phyloP scores from a whole-genome alignment of 64 coral and sea anemone species.

The Anthopleura sola region DNA sequence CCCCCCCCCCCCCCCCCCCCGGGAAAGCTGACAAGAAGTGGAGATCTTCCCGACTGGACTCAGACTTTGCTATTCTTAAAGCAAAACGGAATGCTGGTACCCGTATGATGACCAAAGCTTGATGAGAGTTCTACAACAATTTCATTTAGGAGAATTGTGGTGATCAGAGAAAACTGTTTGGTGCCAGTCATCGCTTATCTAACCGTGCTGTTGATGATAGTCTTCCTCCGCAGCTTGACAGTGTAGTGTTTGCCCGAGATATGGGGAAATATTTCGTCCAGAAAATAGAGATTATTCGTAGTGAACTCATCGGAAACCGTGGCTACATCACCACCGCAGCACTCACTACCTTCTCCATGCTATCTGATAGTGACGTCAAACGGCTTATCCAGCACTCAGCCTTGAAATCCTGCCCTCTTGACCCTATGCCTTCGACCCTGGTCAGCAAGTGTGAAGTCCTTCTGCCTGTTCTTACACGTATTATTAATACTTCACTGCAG shows the following conservation, averaged over 20 bases:
- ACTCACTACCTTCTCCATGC: too few species aligned
- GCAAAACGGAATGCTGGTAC: slow-evolving; percentile 3
- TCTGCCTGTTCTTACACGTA: too few species aligned
- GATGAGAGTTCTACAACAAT: slow-evolving; percentile 3
- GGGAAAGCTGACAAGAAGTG: slow-evolving; percentile 32
- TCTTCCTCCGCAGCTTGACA: slow-evolving; percentile 20
- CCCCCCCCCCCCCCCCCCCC: too few species aligned
- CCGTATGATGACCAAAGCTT: slow-evolving; percentile 7
- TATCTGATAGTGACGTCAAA: too few species aligned
- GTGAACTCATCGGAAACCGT: too few species aligned
- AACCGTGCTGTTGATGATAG: neutral
- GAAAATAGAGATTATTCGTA: too few species aligned
- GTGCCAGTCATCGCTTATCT: slow-evolving; percentile 19
- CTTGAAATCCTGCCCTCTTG: too few species aligned
- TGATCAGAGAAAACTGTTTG: slow-evolving; percentile 30
- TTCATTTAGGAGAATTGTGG: slow-evolving; percentile 23
- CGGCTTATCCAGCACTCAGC: too few species aligned
- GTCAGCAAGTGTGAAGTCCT: too few species aligned
- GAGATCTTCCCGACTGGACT: neutral
- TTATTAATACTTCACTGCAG: too few species aligned
- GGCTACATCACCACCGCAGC: too few species aligned
- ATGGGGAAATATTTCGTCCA: slow-evolving; percentile 17
- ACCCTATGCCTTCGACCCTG: too few species aligned
- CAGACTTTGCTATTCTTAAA: slow-evolving; percentile 26
- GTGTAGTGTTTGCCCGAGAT: slow-evolving; percentile 19